Percentiles rank a stretch among this genome's conserved stretches.
phyloP scores from a whole-genome alignment of 2,888 invertebrate genomes.

The Augochlorella aurata region DNA sequence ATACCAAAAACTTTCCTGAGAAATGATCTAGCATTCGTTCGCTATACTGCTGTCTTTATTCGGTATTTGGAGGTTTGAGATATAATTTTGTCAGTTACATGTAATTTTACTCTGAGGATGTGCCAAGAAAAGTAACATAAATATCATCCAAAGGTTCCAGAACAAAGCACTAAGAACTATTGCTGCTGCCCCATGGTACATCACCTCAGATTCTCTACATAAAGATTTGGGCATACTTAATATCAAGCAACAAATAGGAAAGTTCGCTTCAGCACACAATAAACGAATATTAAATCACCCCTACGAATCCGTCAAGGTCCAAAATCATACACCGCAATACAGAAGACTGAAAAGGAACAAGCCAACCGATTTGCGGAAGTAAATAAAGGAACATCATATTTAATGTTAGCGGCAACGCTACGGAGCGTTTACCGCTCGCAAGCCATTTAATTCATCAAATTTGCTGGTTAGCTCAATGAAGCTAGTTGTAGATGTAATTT shows the following conservation, averaged over 20 bases:
- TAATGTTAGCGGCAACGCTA: too few species aligned
- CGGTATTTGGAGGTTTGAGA: not conserved
- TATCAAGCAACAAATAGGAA: not conserved
- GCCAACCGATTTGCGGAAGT: not conserved
- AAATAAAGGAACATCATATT: not conserved
- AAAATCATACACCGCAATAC: not conserved
- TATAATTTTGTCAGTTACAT: not conserved
- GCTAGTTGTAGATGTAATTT: too few species aligned
- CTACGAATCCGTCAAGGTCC: not conserved
- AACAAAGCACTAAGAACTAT: not conserved
- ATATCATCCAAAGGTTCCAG: conserved; percentile 9
- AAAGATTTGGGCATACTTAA: not conserved
- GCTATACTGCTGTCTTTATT: too few species aligned
- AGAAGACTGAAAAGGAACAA: not conserved
- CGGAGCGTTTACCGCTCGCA: too few species aligned
- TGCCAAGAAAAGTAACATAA: not conserved
- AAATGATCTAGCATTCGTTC: too few species aligned
- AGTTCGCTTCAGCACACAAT: not conserved
- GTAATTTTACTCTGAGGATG: not conserved
- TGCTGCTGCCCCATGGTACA: not conserved
- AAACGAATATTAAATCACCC: not conserved
- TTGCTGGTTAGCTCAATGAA: too few species aligned
- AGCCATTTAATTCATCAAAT: too few species aligned
- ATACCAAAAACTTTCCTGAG: too few species aligned
- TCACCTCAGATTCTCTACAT: not conserved